phyloP scores from a whole-genome alignment of 2,888 invertebrate genomes.

The Zele albiditarsus region DNA sequence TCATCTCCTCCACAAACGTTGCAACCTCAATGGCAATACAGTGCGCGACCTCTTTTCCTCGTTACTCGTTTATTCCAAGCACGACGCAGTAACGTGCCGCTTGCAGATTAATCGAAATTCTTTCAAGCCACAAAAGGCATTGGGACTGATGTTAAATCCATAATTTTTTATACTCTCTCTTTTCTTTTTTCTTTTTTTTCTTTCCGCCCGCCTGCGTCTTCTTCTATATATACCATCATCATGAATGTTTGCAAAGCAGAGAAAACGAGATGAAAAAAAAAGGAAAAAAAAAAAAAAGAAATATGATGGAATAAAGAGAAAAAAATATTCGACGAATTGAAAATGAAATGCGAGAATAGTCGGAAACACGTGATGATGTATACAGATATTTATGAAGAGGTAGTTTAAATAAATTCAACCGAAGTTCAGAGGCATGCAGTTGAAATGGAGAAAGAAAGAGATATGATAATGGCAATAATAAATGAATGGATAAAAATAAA shows the following conservation, averaged over 20 bases:
- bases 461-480: not conserved
- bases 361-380: conserved; percentile 15
- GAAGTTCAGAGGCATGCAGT: not conserved
- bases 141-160: conserved; percentile 36
- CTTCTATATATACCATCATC: conserved; percentile 3
- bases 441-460: not conserved
- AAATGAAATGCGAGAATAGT: conserved; percentile 25
- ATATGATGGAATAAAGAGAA: conserved; percentile 11
- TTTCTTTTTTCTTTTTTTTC: not conserved
- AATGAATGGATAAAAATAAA: not conserved
- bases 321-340: conserved; percentile 9
- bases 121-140: conserved; percentile 40
- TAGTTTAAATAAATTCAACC: not conserved
- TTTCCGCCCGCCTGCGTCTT: not conserved
- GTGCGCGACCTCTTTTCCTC: conserved; percentile 33
- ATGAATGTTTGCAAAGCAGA: not conserved
- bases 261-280: not conserved
- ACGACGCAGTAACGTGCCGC: conserved; percentile 43
- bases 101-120: conserved; percentile 46
- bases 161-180: conserved; percentile 18
- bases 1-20: conserved; percentile 6
- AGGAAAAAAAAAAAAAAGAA: not conserved
- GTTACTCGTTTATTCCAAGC: conserved; percentile 42
- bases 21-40: conserved; percentile 16
- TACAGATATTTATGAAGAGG: conserved; percentile 30